These are phyloP conservation scores for Strigops habroptila DNA, from an alignment of 2,113 vertebrate species.

Conservation along the genomic window DNA sequence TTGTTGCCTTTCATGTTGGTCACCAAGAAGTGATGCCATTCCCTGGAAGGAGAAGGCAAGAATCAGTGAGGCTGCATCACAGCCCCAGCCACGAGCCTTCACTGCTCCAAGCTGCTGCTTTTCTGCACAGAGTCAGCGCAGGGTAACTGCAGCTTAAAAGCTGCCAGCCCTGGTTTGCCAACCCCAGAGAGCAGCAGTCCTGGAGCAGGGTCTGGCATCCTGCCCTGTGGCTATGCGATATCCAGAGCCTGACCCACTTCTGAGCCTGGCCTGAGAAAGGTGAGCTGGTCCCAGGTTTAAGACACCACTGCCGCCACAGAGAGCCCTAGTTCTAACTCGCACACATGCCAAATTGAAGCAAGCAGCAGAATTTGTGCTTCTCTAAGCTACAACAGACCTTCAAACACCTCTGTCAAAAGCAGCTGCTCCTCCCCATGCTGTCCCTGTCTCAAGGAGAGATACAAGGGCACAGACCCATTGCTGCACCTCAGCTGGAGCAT, in stretches of 20 bases:
- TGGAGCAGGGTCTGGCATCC: not conserved
- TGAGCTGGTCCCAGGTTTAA: not conserved
- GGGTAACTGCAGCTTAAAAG: not conserved
- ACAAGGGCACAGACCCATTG: not conserved
- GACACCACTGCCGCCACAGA: not conserved
- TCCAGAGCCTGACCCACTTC: not conserved
- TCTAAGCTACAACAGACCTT: not conserved
- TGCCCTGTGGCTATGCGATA: not conserved
- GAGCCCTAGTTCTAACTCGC: not conserved
- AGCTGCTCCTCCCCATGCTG: not conserved
- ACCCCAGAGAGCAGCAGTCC: not conserved
- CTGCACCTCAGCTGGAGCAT: accelerated
- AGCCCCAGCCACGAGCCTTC: no score
- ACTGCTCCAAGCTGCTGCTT: not conserved
- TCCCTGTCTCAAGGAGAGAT: not conserved
- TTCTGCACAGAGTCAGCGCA: accelerated
- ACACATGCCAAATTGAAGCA: accelerated
- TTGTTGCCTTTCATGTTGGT: constrained; percentile 96
- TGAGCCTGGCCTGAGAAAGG: not conserved
- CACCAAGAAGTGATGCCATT: constrained; percentile 95
- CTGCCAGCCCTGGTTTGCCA: not conserved
- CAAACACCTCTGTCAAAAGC: not conserved
- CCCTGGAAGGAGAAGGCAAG: constrained; percentile 65
- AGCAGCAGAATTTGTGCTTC: not conserved
- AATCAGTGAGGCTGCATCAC: not conserved